Conservation (phyloP, 1,140 invertebrate genomes). For the Drosophila nigrodunni region DNA sequence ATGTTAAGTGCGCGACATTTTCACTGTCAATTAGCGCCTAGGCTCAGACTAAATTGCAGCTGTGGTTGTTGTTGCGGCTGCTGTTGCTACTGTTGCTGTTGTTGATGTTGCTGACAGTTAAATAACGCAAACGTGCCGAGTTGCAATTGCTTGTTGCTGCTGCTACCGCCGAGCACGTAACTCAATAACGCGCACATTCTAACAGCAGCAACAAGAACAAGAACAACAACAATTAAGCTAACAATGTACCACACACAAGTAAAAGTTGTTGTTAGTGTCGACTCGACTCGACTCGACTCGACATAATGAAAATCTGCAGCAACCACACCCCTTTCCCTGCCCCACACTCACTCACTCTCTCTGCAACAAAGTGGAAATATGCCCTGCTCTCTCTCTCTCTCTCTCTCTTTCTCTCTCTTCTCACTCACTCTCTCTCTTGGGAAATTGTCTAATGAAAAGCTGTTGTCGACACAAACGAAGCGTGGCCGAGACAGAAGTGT, state of each 20-base stretch:
- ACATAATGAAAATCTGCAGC: constrained; percentile 76
- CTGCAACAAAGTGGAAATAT: constrained; percentile 44
- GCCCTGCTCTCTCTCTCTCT: background rate
- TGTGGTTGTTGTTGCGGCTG: constrained; percentile 42
- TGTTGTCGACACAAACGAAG: constrained; percentile 80
- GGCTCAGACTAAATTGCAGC: constrained; percentile 50
- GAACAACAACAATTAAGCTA: constrained; percentile 72
- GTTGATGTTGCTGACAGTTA: constrained; percentile 69
- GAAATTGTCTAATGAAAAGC: constrained; percentile 82
- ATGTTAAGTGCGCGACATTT: constrained; percentile 78
- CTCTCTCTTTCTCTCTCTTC: background rate
- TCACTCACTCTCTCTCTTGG: constrained; percentile 22
- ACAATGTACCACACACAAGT: constrained; percentile 70
- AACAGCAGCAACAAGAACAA: constrained; percentile 61
- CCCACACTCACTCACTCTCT: background rate
- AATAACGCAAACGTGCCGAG: constrained; percentile 77
- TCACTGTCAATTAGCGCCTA: constrained; percentile 73
- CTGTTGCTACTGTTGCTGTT: constrained; percentile 37
- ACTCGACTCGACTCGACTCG: constrained; percentile 69
- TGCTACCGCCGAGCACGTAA: constrained; percentile 74
- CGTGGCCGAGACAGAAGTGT: constrained; percentile 65
- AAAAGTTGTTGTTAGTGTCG: constrained; percentile 79
- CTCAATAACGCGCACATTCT: constrained; percentile 81
- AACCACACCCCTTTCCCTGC: background rate
- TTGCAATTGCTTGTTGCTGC: constrained; percentile 65